A percentile compares a stretch with the other conserved stretches of the same genome.
phyloP scores from a whole-genome alignment of 2,888 invertebrate species.

The Catonia carolina region DNA sequence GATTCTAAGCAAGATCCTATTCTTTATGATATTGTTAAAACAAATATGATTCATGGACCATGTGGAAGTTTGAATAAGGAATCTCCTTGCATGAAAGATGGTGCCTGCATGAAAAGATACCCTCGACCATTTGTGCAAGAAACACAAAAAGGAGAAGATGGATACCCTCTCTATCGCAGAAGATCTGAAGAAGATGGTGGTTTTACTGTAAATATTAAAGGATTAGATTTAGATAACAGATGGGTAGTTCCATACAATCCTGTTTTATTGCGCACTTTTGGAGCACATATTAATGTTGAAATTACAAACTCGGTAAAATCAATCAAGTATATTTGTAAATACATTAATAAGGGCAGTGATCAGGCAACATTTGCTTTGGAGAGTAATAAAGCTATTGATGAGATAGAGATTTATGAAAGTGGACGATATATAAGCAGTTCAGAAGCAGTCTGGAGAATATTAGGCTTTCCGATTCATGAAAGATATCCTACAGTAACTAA shows the following conservation, averaged over 20 bases:
- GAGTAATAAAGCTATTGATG: too few species aligned
- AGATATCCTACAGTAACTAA: too few species aligned
- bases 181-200: slow-evolving; percentile 27
- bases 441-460: too few species aligned
- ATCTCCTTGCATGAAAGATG: slow-evolving; percentile 36
- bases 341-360: too few species aligned
- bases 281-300: too few species aligned
- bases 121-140: too few species aligned
- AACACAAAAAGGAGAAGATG: slow-evolving; percentile 33
- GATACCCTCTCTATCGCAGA: slow-evolving; percentile 36
- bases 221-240: slow-evolving; percentile 30
- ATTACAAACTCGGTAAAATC: too few species aligned
- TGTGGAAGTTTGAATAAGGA: slow-evolving; percentile 31
- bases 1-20: slow-evolving; percentile 31
- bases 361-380: too few species aligned
- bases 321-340: too few species aligned
- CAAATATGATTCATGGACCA: slow-evolving; percentile 40
- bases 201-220: slow-evolving; percentile 24
- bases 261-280: slow-evolving; percentile 30
- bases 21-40: slow-evolving; percentile 34
- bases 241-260: slow-evolving; percentile 33
- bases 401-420: background rate
- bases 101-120: slow-evolving; percentile 34
- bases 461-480: too few species aligned
- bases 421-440: too few species aligned